These are phyloP conservation scores for Microctenopoma stevenorrisi DNA, from an alignment of 2,797 vertebrate species.

Conservation along the genomic window DNA sequence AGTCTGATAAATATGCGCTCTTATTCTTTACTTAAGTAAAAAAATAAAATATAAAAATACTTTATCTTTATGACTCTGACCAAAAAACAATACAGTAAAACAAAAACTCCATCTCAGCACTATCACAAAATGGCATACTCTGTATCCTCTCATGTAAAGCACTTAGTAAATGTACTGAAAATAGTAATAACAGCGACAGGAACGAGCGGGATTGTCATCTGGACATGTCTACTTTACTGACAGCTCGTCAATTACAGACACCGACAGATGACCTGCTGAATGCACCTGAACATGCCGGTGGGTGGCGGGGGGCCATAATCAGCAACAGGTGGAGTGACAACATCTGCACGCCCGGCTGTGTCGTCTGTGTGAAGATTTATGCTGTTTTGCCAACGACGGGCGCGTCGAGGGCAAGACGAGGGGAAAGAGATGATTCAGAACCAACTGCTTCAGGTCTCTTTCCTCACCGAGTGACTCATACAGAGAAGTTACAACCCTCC, in stretches of 20 bases:
- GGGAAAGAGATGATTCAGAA: not conserved
- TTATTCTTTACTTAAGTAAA: not conserved
- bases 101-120: not conserved
- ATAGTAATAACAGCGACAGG: not conserved
- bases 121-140: not conserved
- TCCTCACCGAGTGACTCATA: constrained; percentile 7
- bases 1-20: no score
- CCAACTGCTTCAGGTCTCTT: not conserved
- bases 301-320: not conserved
- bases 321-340: not conserved
- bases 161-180: not conserved
- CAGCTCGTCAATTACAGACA: not conserved
- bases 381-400: not conserved
- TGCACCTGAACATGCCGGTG: not conserved
- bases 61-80: no score
- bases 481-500: constrained; percentile 1
- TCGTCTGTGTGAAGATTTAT: not conserved
- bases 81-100: no score
- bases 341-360: not conserved
- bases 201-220: not conserved
- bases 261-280: not conserved
- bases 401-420: not conserved
- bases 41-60: not conserved
- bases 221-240: not conserved
- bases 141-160: not conserved